Evolutionary conservation across 2,113 vertebrate species (phyloP).

Genomic region (Lophura nycthemera): DNA sequence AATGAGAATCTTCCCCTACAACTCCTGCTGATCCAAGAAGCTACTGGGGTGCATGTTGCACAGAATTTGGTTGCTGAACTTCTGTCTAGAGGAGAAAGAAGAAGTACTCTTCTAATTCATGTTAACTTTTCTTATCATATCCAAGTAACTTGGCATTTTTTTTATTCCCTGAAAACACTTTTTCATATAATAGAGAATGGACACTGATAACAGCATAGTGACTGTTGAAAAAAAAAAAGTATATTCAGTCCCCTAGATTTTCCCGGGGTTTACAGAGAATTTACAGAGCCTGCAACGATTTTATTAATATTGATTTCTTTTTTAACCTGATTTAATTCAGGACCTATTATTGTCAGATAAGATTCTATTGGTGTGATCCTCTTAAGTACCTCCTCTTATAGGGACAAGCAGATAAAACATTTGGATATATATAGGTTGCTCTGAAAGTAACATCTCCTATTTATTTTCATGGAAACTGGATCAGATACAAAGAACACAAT

Average conservation of each 20-base stretch:
- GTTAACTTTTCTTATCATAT: background rate
- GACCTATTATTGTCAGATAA: background rate
- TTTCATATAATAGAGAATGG: background rate
- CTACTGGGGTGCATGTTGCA: background rate
- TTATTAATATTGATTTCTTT: constrained; percentile 36
- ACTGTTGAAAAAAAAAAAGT: background rate
- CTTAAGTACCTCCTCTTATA: background rate
- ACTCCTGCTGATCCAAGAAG: background rate
- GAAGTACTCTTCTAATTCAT: background rate
- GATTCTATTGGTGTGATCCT: background rate
- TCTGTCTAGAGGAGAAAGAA: background rate
- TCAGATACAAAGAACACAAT: too few relatives aligned
- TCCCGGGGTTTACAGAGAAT: background rate
- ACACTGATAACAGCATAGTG: background rate
- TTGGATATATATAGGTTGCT: background rate
- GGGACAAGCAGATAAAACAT: fast-evolving
- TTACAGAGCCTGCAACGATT: background rate
- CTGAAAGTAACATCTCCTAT: too few relatives aligned
- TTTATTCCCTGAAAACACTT: background rate
- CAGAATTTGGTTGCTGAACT: background rate
- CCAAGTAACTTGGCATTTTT: background rate
- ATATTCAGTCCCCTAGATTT: background rate
- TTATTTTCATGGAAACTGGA: too few relatives aligned
- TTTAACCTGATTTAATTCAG: background rate
- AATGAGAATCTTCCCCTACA: background rate